A percentile compares a stretch with the other conserved stretches of the same genome.
Conservation (phyloP, 1,140 invertebrate species). For the Nasonia vitripennis region DNA sequence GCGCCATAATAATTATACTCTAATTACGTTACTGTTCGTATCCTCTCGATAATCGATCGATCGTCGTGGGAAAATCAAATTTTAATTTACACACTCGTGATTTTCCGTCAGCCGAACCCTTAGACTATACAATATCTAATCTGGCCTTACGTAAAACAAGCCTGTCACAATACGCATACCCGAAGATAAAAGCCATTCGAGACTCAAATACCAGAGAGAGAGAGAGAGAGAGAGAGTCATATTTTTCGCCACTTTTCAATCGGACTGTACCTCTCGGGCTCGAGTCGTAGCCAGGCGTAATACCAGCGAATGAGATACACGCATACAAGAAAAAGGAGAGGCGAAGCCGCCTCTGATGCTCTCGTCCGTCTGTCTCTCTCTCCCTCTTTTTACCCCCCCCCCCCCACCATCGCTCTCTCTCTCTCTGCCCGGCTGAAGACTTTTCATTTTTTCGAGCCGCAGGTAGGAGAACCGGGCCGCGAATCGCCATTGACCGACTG, state of each 20-base stretch:
- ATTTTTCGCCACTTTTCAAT: background rate
- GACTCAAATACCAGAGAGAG: background rate
- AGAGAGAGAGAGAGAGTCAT: too few species aligned
- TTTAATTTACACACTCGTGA: too few species aligned
- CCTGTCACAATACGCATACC: too few species aligned
- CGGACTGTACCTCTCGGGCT: slow-evolving; percentile 12
- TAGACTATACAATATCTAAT: too few species aligned
- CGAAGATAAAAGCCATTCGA: background rate
- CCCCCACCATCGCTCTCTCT: background rate
- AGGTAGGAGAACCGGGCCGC: background rate
- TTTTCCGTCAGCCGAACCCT: too few species aligned
- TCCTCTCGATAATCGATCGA: background rate
- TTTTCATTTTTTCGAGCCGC: slow-evolving; percentile 41
- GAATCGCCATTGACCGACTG: slow-evolving; percentile 41
- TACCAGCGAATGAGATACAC: slow-evolving; percentile 36
- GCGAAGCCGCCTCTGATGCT: background rate
- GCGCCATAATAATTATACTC: too few species aligned
- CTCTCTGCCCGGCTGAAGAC: background rate
- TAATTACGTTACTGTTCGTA: too few species aligned
- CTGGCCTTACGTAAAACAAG: too few species aligned
- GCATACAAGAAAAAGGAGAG: slow-evolving; percentile 37
- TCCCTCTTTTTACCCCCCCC: background rate
- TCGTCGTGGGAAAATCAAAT: too few species aligned
- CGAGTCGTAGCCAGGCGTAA: slow-evolving; percentile 24
- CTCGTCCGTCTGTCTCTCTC: slow-evolving; percentile 19